Evolutionary conservation across 2,113 vertebrate species (phyloP).

Genomic region (Microcebus lehilahytsara): DNA sequence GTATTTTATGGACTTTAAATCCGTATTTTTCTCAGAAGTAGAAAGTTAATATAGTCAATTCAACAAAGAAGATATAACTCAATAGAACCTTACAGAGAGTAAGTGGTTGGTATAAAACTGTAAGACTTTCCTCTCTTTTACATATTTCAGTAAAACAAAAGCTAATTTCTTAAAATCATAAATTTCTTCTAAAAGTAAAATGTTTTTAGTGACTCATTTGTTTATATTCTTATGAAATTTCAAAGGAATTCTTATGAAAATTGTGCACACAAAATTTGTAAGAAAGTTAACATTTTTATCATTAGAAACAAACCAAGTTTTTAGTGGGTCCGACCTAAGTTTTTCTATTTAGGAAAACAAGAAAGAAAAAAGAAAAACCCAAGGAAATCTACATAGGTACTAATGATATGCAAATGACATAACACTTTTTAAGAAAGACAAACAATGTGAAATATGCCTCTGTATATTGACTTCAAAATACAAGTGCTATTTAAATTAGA

Average conservation of each 20-base stretch:
- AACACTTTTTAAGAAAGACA: not conserved
- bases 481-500: not conserved
- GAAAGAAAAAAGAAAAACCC: not conserved
- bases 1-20: constrained; percentile 2
- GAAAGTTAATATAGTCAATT: not conserved
- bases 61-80: not conserved
- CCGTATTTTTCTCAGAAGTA: not conserved
- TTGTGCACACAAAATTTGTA: not conserved
- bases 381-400: not conserved
- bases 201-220: not conserved
- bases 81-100: not conserved
- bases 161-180: not conserved
- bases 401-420: not conserved
- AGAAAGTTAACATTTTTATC: not conserved
- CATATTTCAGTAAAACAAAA: not conserved
- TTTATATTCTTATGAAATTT: not conserved
- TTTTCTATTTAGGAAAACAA: not conserved
- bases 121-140: not conserved
- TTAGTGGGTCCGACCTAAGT: not conserved
- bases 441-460: not conserved
- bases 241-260: not conserved
- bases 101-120: not conserved
- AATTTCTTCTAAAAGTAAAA: not conserved
- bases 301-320: not conserved
- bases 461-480: not conserved